Percentiles rank a stretch among this genome's conserved stretches.
phyloP scores from a whole-genome alignment of 2,797 vertebrate species.

The Acomys russatus region DNA sequence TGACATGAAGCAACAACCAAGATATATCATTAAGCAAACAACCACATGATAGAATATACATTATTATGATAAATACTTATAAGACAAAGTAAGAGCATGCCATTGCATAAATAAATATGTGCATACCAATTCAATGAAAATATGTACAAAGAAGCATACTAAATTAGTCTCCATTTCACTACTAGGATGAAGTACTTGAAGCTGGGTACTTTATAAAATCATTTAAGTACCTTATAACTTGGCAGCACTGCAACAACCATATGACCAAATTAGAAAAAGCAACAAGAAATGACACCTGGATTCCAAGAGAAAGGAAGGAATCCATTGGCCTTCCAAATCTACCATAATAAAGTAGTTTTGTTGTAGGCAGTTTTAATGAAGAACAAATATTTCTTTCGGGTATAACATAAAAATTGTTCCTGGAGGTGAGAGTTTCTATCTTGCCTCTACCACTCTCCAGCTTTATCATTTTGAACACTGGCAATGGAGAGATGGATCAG shows the following conservation, averaged over 20 bases:
- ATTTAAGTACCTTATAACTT: not conserved
- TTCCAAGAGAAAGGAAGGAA: not conserved
- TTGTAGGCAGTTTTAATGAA: conserved; percentile 15
- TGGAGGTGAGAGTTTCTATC: not conserved
- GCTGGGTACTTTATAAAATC: not conserved
- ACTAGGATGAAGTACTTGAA: not conserved
- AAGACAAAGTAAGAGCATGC: not conserved
- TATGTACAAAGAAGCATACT: not conserved
- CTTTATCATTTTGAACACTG: conserved; percentile 22
- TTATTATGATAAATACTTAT: conserved; percentile 1
- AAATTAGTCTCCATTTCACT: not conserved
- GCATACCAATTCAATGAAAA: not conserved
- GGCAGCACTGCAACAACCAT: not conserved
- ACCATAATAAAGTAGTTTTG: not conserved
- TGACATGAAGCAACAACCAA: conserved; percentile 30
- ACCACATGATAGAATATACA: not conserved
- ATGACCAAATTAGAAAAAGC: not conserved
- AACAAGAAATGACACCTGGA: not conserved
- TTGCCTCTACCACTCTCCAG: not conserved
- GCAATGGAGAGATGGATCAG: not conserved
- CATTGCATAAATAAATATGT: conserved; percentile 2
- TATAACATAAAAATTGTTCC: not conserved
- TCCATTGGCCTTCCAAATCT: not conserved
- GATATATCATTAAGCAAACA: conserved; percentile 22
- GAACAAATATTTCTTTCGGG: not conserved